These are phyloP conservation scores for Laterallus jamaicensis DNA, from an alignment of 2,113 vertebrate genomes.

Conservation along the genomic window DNA sequence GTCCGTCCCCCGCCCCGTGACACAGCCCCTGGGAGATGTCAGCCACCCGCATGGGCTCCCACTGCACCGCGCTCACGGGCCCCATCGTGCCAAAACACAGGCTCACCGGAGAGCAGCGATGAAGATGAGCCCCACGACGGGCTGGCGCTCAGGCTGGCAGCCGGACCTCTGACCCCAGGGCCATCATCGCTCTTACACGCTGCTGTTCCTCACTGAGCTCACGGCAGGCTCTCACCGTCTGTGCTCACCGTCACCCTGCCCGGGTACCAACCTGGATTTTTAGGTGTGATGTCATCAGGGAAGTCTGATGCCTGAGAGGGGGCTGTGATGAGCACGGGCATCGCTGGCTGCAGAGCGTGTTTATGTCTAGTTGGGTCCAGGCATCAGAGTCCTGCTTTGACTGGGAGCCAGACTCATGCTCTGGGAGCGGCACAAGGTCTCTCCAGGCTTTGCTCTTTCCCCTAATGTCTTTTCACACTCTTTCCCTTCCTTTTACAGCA, in stretches of 20 bases:
- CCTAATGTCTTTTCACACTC: neutral
- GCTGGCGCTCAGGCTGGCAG: too few relatives aligned
- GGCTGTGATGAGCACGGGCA: neutral
- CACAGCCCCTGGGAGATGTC: too few relatives aligned
- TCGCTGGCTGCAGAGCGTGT: too few relatives aligned
- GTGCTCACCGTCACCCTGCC: neutral
- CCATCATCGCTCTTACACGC: neutral
- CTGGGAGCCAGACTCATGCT: neutral
- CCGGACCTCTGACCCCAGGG: neutral
- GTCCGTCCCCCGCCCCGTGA: too few relatives aligned
- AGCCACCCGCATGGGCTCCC: neutral
- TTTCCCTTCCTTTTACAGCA: neutral
- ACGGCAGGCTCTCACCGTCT: neutral
- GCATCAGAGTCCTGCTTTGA: neutral
- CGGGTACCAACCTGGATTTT: neutral
- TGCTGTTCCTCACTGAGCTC: neutral
- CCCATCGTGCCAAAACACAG: too few relatives aligned
- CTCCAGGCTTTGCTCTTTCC: neutral
- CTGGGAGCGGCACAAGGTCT: rapidly evolving
- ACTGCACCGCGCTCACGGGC: rapidly evolving
- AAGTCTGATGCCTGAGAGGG: too few relatives aligned
- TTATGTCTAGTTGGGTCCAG: neutral
- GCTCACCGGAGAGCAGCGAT: neutral
- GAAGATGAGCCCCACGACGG: rapidly evolving
- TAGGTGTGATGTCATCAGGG: neutral